Base-by-base conservation (phyloP, 2,113 vertebrate species). In the Hemichromis elongatus region DNA sequence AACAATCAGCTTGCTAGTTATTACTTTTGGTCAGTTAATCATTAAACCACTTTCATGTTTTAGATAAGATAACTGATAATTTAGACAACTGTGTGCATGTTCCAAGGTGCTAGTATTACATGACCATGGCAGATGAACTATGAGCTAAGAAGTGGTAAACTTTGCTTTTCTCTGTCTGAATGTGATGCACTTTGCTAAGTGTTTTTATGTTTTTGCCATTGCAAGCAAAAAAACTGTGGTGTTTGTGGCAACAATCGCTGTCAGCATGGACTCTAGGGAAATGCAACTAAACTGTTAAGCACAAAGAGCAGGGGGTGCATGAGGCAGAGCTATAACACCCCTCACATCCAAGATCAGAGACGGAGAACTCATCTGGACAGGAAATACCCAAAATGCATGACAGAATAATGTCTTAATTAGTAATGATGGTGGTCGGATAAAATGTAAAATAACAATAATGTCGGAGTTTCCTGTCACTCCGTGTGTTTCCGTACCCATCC, bases 21-120 rank as follows among this genome's bases (percentile, higher is more conserved):
- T 47, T 70, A 70, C 21, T 10, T 52, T 70, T 16, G 21, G 26
- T 70, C 40, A 28, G 45, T 70, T 26, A 70, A 70, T 47, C 66
- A 47, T 70, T 70, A 28, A 70, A 70, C 40, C 40, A 45, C 21
- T 70, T 70, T 70, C 14, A 70, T 26, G 40, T 45, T 70, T 70
- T 26, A 70, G 14, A 70, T 45, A 26, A 45, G 40, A 11, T 70
- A 26, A 0, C 21, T 6, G 5, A 26, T 45, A 26, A 70, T 21
- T 70, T 70, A 24, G n/a, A 24, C 37, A 68, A 24, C 2, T 26
- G 21, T 10, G 63, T 26, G 37, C 14, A 16, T 45, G 21, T 45
- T 45, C 42, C 66, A 70, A 21, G 13, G 13, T 70, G 21, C 40
- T 70, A 26, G 9, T 45, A 14, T 45, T 26, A 1, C 21, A 26